Base-by-base conservation (phyloP, 2,888 invertebrate species). In the Dichetophora obliterata region DNA sequence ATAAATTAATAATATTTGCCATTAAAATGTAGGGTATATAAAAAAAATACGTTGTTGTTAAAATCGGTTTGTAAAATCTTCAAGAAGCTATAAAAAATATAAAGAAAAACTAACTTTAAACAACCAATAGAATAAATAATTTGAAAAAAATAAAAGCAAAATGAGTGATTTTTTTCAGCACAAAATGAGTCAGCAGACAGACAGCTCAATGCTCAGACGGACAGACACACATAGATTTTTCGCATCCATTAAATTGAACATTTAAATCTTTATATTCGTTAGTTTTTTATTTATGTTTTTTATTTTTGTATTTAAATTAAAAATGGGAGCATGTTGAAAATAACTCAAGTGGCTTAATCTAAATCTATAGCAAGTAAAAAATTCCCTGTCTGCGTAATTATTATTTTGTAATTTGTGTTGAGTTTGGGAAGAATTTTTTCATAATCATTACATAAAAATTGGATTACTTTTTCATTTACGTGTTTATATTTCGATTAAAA, bases 321-420 rank as follows among this genome's bases (percentile, higher is more conserved):
- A 72, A 72, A n/a, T 57, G 54, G 14, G 54, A 65, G 5, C 37
- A n/a, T 57, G 54, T 57, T 63, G 37, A 66, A 74, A 74, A 66
- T 57, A 54, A 43, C 54, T 54, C 54, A 66, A 74, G 43, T 43
- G 24, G 24, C 43, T 74, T 72, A 61, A 27, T 72, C 9, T 16
- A 71, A 16, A 71, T 37, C 11, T 43, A 43, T 43, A 43, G 1
- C 43, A 43, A 14, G 11, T 43, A 43, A 43, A 43, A 43, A 43
- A 1, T 43, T 43, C 11, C 43, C 43, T 3, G 2, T 43, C 43
- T 43, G 43, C 3, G 2, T 43, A 11, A 43, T 43, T 11, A 11
- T 37, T 37, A 37, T 6, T 37, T 37, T 8, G 4, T 37, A 6
- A 6, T 37, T 37, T 37, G 4, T 37, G 4, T 50, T 24, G 37